phyloP scores from a whole-genome alignment of 1,140 invertebrate genomes.

The Pectinophora gossypiella region DNA sequence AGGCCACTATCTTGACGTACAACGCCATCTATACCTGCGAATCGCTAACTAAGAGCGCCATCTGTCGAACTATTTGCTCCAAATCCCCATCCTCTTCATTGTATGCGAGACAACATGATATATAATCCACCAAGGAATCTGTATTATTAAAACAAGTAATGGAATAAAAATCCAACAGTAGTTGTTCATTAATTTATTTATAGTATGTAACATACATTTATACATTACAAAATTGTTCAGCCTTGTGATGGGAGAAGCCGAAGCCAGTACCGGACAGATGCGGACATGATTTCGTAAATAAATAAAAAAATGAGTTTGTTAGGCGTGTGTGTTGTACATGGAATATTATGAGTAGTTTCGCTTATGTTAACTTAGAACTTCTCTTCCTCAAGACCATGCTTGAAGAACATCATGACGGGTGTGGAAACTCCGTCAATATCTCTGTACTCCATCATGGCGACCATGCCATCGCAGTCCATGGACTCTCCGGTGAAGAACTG shows the following conservation, averaged over 20 bases:
- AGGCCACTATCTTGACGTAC: too few relatives aligned
- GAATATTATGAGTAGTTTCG: slow-evolving; percentile 51
- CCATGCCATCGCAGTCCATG: slow-evolving; percentile 95
- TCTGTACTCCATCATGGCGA: slow-evolving; percentile 95
- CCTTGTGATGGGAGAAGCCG: slow-evolving; percentile 61
- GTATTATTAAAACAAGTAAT: too few relatives aligned
- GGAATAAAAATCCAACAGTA: slow-evolving; percentile 11
- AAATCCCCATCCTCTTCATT: too few relatives aligned
- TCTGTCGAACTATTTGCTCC: too few relatives aligned
- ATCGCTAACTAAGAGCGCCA: too few relatives aligned
- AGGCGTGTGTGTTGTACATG: slow-evolving; percentile 40
- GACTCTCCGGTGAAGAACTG: slow-evolving; percentile 97
- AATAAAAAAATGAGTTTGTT: slow-evolving; percentile 56
- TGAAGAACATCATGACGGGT: slow-evolving; percentile 96
- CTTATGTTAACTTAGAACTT: slow-evolving; percentile 84
- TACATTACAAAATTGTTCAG: slow-evolving; percentile 66
- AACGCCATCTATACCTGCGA: too few relatives aligned
- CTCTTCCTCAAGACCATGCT: slow-evolving; percentile 95
- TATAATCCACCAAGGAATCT: too few relatives aligned
- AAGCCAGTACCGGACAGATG: slow-evolving; percentile 20
- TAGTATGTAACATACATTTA: slow-evolving; percentile 61
- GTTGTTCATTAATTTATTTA: slow-evolving; percentile 66
- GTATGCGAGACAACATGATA: too few relatives aligned
- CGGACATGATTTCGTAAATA: slow-evolving; percentile 66
- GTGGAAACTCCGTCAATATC: slow-evolving; percentile 88